phyloP scores from a whole-genome alignment of 2,113 vertebrate genomes.

The Brachyhypopomus occidentalis region DNA sequence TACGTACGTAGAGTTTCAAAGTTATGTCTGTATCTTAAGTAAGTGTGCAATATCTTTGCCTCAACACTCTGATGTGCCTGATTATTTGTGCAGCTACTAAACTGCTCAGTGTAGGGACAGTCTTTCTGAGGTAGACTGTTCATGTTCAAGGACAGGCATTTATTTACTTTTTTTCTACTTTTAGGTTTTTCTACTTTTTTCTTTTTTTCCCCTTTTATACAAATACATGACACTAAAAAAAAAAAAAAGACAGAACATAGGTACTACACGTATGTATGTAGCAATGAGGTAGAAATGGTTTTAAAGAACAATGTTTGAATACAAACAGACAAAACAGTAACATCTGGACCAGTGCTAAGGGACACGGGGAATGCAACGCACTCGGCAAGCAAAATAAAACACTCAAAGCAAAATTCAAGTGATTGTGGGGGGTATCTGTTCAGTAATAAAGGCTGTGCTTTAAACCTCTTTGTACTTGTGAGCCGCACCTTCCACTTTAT shows the following conservation, averaged over 20 bases:
- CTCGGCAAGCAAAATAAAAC: conserved; percentile 69
- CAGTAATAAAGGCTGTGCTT: conserved; percentile 78
- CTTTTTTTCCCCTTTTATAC: conserved; percentile 72
- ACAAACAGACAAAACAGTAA: conserved; percentile 71
- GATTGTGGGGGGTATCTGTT: conserved; percentile 63
- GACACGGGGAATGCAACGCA: conserved; percentile 59
- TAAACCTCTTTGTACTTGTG: conserved; percentile 78
- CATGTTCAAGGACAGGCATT: conserved; percentile 88
- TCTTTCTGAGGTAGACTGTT: conserved; percentile 98
- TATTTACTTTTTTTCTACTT: conserved; percentile 46
- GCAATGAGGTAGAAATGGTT: conserved; percentile 99
- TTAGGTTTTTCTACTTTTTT: conserved; percentile 62
- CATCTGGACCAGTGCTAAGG: conserved; percentile 58
- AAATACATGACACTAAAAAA: conserved; percentile 98
- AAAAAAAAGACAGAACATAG: conserved; percentile 96
- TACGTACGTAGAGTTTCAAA: conserved; percentile 70
- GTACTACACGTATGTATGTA: conserved; percentile 99
- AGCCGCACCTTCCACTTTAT: background rate
- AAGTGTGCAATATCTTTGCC: conserved; percentile 82
- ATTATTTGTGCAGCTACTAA: conserved; percentile 83
- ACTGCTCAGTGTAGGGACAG: conserved; percentile 93
- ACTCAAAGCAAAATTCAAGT: conserved; percentile 62
- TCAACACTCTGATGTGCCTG: conserved; percentile 82
- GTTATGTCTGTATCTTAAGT: conserved; percentile 80
- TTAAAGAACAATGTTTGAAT: conserved; percentile 87